These are phyloP conservation scores for Tenthredo distinguenda DNA, from an alignment of 2,888 invertebrate species.

Conservation along the genomic window DNA sequence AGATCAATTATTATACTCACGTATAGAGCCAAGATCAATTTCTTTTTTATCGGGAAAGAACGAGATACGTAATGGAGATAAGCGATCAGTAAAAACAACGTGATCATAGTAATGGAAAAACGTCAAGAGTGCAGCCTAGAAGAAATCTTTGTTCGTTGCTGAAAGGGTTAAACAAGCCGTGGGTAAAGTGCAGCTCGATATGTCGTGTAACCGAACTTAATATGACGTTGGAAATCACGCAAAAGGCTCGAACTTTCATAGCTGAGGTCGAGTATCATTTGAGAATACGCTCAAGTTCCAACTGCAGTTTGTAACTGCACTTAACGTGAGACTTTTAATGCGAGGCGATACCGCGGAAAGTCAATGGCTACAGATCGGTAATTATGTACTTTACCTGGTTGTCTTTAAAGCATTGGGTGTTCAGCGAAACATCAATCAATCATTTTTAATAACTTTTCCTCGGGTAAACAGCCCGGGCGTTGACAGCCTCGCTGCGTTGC, in stretches of 20 bases:
- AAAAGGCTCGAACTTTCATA: neutral
- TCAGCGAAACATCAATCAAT: neutral
- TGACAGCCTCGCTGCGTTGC: neutral
- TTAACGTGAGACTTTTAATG: neutral
- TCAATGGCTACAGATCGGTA: neutral
- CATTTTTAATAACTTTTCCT: neutral
- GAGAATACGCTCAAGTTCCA: neutral
- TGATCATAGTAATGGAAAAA: neutral
- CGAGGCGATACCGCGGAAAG: neutral
- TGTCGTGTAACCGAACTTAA: neutral
- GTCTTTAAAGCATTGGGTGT: neutral
- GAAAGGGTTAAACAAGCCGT: neutral
- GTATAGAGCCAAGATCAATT: slow-evolving; percentile 29
- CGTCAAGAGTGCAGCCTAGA: neutral
- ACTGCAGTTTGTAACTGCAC: neutral
- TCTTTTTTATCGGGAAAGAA: slow-evolving; percentile 28
- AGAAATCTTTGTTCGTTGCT: neutral
- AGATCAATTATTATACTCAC: slow-evolving; percentile 33
- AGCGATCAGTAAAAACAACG: neutral
- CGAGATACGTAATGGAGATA: neutral
- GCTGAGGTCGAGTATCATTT: neutral
- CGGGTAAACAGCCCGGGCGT: neutral
- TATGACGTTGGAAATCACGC: neutral
- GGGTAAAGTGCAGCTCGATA: slow-evolving; percentile 6
- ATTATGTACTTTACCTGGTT: neutral